A percentile compares a stretch with the other conserved stretches of the same genome.
These are phyloP conservation scores for human (Homo sapiens) DNA, from an alignment of 2,113 vertebrate species.

Conservation along the genomic window DNA sequence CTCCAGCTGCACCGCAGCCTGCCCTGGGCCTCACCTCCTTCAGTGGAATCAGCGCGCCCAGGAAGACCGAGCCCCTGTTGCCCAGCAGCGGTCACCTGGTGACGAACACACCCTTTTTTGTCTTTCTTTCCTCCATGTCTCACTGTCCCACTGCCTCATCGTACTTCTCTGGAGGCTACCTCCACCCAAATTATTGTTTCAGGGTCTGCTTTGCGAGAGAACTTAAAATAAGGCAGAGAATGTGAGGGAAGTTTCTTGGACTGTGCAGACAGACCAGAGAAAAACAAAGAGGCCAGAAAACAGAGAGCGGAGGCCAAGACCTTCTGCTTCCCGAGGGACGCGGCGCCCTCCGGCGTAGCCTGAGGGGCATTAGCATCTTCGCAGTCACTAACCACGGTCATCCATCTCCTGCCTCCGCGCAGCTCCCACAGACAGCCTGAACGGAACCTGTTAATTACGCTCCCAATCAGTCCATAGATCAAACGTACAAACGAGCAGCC, in stretches of 20 bases:
- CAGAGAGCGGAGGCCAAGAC: background rate
- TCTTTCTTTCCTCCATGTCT: background rate
- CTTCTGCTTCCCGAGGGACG: background rate
- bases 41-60: background rate
- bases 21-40: no score
- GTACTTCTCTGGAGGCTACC: background rate
- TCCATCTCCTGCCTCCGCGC: conserved; percentile 11
- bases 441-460: conserved; percentile 49
- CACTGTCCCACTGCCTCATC: background rate
- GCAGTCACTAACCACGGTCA: background rate
- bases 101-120: accelerated
- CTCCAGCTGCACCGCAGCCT: background rate
- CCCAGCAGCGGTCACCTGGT: background rate
- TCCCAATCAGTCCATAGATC: conserved; percentile 10
- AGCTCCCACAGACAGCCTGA: background rate
- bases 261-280: background rate
- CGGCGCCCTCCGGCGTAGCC: background rate
- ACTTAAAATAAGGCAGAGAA: background rate
- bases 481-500: background rate
- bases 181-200: background rate
- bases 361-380: background rate
- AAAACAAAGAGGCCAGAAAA: background rate
- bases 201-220: background rate
- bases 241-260: background rate
- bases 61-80: background rate